Percentiles rank a stretch among this genome's conserved stretches.
phyloP scores from a whole-genome alignment of 2,888 invertebrate species.

The Sympetrum striolatum region DNA sequence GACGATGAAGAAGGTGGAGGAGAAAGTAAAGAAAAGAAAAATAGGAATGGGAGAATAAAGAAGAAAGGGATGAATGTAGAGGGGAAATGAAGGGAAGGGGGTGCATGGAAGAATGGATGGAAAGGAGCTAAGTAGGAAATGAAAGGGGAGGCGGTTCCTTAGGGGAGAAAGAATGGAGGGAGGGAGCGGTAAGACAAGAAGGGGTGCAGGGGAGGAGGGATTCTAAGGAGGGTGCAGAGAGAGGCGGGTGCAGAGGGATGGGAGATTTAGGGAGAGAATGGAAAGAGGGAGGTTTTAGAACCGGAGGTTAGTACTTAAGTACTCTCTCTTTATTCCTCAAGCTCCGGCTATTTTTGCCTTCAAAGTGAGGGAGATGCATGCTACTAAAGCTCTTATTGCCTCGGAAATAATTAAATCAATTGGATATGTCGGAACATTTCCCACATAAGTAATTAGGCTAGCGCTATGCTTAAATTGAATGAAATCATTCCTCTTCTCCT shows the following conservation, averaged over 20 bases:
- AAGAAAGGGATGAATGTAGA: neutral
- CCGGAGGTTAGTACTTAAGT: too few relatives aligned
- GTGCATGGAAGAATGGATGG: neutral
- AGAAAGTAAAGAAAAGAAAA: neutral
- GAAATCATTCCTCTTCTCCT: too few relatives aligned
- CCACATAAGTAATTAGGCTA: too few relatives aligned
- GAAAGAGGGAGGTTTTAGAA: too few relatives aligned
- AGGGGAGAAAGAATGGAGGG: neutral
- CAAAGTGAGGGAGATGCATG: too few relatives aligned
- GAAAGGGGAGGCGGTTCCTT: neutral
- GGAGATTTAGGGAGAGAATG: neutral
- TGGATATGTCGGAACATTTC: too few relatives aligned
- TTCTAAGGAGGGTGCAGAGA: neutral
- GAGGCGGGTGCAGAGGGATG: neutral
- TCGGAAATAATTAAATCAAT: too few relatives aligned
- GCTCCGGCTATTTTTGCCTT: too few relatives aligned
- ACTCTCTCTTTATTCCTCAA: too few relatives aligned
- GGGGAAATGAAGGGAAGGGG: neutral
- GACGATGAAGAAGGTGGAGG: neutral
- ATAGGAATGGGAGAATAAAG: neutral
- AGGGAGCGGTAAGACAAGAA: neutral
- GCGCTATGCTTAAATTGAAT: too few relatives aligned
- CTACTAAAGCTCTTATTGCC: too few relatives aligned
- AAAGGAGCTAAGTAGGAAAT: neutral
- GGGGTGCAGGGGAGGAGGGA: neutral